phyloP scores from a whole-genome alignment of 2,888 invertebrate genomes.

The Galeruca laticollis region DNA sequence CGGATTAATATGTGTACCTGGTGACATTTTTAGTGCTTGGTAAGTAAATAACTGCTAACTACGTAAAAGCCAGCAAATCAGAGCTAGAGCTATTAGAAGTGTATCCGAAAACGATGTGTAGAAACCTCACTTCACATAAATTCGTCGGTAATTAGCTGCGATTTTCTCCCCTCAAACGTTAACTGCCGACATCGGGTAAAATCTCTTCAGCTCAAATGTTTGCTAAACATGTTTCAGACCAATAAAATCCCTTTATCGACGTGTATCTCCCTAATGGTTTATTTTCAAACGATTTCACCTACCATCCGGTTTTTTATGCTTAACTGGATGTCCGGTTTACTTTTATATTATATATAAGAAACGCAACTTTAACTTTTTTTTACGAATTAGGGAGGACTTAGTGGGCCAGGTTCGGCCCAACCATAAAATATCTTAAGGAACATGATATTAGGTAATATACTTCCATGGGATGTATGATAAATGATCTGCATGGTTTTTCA shows the following conservation, averaged over 20 bases:
- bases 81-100: neutral
- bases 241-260: slow-evolving; percentile 36
- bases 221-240: slow-evolving; percentile 35
- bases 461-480: too few species aligned
- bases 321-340: slow-evolving; percentile 33
- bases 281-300: slow-evolving; percentile 41
- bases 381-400: slow-evolving; percentile 10
- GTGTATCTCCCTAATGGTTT: slow-evolving; percentile 40
- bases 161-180: slow-evolving; percentile 24
- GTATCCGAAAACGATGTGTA: slow-evolving; percentile 11
- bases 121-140: slow-evolving; percentile 16
- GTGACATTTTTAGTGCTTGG: neutral
- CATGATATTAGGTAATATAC: neutral
- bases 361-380: slow-evolving; percentile 33
- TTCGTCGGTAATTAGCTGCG: slow-evolving; percentile 28
- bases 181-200: slow-evolving; percentile 29
- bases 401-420: neutral
- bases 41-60: neutral
- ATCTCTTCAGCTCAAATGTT: slow-evolving; percentile 26
- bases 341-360: slow-evolving; percentile 38
- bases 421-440: neutral
- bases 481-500: too few species aligned
- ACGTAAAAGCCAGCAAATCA: neutral
- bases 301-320: slow-evolving; percentile 38
- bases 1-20: neutral